Evolutionary conservation across 2,113 vertebrate species (phyloP).

Genomic region (Zootoca vivipara): DNA sequence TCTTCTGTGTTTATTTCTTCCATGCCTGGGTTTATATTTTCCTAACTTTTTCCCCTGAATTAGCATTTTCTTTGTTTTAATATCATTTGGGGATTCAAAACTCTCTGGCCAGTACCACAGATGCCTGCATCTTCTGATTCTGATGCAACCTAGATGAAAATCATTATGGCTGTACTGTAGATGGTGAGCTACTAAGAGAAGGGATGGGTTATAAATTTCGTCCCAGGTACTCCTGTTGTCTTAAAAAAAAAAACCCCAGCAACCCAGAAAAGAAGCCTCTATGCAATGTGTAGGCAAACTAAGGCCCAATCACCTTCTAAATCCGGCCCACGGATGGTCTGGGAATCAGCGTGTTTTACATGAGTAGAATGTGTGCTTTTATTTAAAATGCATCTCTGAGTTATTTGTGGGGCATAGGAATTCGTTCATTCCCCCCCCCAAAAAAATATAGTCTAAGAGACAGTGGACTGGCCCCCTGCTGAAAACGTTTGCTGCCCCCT

Average conservation of each 20-base stretch:
- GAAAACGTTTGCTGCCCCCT: no score
- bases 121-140: background rate
- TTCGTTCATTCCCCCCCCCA: no score
- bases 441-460: no score
- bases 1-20: background rate
- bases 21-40: background rate
- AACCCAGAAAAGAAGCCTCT: no score
- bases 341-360: no score
- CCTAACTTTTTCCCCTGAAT: background rate
- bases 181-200: background rate
- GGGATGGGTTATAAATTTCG: background rate
- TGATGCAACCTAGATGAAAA: background rate
- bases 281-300: no score
- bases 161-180: background rate
- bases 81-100: background rate
- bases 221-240: background rate
- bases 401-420: no score
- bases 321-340: no score
- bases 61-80: background rate
- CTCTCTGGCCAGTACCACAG: background rate
- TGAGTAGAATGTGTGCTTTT: no score
- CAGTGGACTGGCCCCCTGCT: no score
- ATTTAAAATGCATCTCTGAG: no score
- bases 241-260: background rate
- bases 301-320: no score